Percentiles rank a stretch among this genome's conserved stretches.
Conservation (phyloP, 2,113 vertebrate species). For the Amphilophus citrinellus region DNA sequence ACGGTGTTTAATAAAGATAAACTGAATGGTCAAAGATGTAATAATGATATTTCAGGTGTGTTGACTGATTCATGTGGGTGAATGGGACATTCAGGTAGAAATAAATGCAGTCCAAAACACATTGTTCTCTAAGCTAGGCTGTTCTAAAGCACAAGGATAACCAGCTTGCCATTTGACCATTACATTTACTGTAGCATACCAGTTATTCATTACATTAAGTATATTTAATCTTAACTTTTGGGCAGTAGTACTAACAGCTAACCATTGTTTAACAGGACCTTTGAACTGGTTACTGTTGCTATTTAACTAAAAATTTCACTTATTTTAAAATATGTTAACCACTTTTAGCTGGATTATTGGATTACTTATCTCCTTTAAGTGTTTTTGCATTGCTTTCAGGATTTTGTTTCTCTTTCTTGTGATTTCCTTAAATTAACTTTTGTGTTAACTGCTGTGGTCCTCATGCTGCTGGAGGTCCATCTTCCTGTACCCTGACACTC, state of each 20-base stretch:
- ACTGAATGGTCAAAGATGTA: neutral
- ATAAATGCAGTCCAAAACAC: neutral
- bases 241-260: neutral
- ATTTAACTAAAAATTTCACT: neutral
- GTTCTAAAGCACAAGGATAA: neutral
- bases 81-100: neutral
- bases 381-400: neutral
- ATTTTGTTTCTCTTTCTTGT: neutral
- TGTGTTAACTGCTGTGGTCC: neutral
- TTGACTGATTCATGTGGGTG: neutral
- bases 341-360: neutral
- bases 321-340: neutral
- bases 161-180: neutral
- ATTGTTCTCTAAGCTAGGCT: no score
- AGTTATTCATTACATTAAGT: neutral
- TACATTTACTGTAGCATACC: neutral
- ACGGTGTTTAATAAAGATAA: neutral
- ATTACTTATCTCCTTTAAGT: no score
- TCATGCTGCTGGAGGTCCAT: no score
- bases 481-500: neutral
- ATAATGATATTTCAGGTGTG: neutral
- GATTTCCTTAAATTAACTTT: neutral
- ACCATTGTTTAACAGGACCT: neutral
- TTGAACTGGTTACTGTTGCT: neutral
- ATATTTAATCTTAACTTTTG: neutral